These are phyloP conservation scores for Nesogale talazaci DNA, from an alignment of 2,113 vertebrate species.

Conservation along the genomic window DNA sequence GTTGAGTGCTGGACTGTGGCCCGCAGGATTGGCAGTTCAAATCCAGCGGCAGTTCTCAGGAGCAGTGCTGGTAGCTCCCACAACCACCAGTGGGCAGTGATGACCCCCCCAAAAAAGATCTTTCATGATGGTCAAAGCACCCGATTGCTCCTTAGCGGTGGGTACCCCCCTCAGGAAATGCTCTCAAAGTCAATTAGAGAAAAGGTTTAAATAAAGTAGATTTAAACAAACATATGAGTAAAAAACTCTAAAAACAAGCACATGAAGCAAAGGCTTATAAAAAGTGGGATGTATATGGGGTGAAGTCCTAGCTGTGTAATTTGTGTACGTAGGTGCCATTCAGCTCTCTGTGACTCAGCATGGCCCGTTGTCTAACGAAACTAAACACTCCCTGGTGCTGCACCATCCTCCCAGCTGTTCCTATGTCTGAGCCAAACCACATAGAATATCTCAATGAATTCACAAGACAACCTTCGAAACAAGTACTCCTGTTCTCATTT, in stretches of 20 bases:
- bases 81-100: too few relatives aligned
- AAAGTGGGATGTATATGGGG: not conserved
- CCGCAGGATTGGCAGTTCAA: too few relatives aligned
- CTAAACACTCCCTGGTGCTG: too few relatives aligned
- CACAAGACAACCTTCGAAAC: not conserved
- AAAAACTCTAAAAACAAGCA: not conserved
- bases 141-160: not conserved
- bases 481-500: not conserved
- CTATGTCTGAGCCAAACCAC: too few relatives aligned
- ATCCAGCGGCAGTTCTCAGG: too few relatives aligned
- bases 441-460: not conserved
- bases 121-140: not conserved
- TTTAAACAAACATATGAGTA: not conserved
- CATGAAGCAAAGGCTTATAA: not conserved
- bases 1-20: too few relatives aligned
- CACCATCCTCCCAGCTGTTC: too few relatives aligned
- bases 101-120: too few relatives aligned
- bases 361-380: not conserved
- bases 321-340: too few relatives aligned
- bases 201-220: slow-evolving; percentile 30
- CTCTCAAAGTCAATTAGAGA: not conserved
- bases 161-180: not conserved
- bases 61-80: too few relatives aligned
- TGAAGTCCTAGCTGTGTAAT: not conserved
- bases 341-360: too few relatives aligned